A percentile compares a stretch with the other conserved stretches of the same genome.
Evolutionary conservation across 2,797 vertebrate genomes (phyloP).

Genomic region (Alca torda): DNA sequence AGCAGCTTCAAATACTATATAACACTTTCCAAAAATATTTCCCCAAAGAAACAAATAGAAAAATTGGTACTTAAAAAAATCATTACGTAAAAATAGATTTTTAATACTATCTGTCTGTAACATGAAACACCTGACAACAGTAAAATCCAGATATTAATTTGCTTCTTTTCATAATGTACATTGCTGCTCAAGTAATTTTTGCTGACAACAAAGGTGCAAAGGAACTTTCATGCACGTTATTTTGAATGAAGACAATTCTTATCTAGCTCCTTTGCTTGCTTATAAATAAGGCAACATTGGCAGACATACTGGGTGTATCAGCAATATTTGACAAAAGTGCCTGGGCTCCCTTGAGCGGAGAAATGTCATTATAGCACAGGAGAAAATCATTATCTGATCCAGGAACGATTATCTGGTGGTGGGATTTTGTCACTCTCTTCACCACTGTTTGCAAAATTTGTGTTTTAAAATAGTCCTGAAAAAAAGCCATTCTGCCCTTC

Average conservation of each 20-base stretch:
- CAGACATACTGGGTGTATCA: slow-evolving; percentile 76
- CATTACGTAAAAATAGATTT: background rate
- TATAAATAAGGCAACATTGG: slow-evolving; percentile 19
- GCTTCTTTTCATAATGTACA: background rate
- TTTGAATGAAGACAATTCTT: background rate
- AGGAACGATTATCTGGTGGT: slow-evolving; percentile 81
- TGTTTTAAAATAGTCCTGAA: slow-evolving; percentile 39
- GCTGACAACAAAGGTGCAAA: background rate
- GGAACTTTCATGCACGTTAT: background rate
- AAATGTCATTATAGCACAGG: slow-evolving; percentile 81
- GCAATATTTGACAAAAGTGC: slow-evolving; percentile 85
- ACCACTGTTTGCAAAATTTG: slow-evolving; percentile 41
- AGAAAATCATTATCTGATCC: slow-evolving; percentile 87
- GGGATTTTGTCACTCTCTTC: slow-evolving; percentile 53
- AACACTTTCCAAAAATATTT: background rate
- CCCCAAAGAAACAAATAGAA: background rate
- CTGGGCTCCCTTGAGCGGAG: slow-evolving; percentile 73
- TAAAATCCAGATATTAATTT: background rate
- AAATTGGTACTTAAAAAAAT: background rate
- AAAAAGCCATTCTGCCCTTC: background rate
- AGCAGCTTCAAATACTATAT: background rate
- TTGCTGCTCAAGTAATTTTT: background rate
- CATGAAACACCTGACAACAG: background rate
- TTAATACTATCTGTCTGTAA: background rate
- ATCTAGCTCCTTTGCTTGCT: background rate